Conservation (phyloP, 2,113 vertebrate species). For the Oreochromis tanganicae region DNA sequence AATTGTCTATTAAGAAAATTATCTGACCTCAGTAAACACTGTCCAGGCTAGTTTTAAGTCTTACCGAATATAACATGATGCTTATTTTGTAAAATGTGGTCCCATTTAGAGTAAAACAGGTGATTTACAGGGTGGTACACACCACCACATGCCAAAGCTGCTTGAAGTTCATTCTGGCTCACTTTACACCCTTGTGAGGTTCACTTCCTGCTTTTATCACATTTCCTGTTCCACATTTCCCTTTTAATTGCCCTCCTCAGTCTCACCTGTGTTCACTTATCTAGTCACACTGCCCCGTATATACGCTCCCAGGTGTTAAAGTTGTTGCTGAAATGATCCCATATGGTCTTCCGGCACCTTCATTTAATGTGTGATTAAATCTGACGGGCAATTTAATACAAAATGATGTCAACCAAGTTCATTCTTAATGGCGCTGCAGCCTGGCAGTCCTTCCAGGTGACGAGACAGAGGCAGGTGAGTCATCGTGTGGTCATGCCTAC, state of each 20-base stretch:
- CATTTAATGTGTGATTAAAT: background rate
- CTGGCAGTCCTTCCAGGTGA: background rate
- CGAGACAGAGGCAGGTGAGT: background rate
- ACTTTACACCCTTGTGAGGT: background rate
- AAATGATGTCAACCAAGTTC: background rate
- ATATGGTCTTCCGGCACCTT: background rate
- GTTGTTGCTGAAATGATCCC: background rate
- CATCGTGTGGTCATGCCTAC: background rate
- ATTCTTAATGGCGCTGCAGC: background rate
- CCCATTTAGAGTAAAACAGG: background rate
- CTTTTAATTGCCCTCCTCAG: background rate
- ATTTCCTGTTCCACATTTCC: background rate
- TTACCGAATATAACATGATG: background rate
- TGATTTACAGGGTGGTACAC: background rate
- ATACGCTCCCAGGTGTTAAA: background rate
- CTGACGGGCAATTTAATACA: background rate
- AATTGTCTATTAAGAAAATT: background rate
- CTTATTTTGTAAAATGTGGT: background rate
- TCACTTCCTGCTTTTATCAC: background rate
- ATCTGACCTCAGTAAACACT: background rate
- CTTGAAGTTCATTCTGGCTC: background rate
- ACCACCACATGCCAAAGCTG: background rate
- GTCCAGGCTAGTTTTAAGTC: background rate
- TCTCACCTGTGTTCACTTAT: background rate
- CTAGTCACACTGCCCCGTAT: background rate